These are phyloP conservation scores for Aphrophora alni DNA, from an alignment of 2,888 invertebrate genomes.

Conservation along the genomic window DNA sequence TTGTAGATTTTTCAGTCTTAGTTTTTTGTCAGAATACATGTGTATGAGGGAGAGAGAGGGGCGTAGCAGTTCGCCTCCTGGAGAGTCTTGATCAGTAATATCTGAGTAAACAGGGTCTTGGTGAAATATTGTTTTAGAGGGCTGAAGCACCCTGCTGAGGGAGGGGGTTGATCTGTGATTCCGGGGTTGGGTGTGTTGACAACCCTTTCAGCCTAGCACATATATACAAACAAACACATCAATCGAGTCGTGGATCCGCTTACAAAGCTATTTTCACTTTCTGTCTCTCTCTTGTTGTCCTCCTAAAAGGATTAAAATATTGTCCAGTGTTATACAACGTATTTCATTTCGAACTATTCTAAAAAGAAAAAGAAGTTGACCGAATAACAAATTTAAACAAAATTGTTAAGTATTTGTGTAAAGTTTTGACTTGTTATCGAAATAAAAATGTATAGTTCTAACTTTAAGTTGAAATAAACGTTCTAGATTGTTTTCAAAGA, in stretches of 20 bases:
- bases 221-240: constrained; percentile 9
- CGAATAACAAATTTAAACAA: too few species aligned
- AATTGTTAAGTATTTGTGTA: too few species aligned
- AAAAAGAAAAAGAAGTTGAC: too few species aligned
- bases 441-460: too few species aligned
- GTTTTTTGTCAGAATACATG: constrained; percentile 1
- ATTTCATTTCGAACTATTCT: too few species aligned
- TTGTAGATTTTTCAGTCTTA: neutral
- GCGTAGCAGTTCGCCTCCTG: neutral
- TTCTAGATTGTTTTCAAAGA: too few species aligned
- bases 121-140: constrained; percentile 9
- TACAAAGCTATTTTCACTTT: neutral
- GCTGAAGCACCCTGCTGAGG: neutral
- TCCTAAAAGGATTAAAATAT: neutral
- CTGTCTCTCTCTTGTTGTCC: neutral
- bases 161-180: neutral
- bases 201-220: neutral
- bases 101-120: constrained; percentile 6
- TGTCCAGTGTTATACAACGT: too few species aligned
- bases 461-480: too few species aligned
- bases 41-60: neutral
- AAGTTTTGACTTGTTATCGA: too few species aligned
- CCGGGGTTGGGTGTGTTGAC: constrained; percentile 2
- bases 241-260: neutral
- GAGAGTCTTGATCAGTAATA: neutral